Conservation (phyloP, 1,140 invertebrate genomes). For the Aphelinus certus region DNA sequence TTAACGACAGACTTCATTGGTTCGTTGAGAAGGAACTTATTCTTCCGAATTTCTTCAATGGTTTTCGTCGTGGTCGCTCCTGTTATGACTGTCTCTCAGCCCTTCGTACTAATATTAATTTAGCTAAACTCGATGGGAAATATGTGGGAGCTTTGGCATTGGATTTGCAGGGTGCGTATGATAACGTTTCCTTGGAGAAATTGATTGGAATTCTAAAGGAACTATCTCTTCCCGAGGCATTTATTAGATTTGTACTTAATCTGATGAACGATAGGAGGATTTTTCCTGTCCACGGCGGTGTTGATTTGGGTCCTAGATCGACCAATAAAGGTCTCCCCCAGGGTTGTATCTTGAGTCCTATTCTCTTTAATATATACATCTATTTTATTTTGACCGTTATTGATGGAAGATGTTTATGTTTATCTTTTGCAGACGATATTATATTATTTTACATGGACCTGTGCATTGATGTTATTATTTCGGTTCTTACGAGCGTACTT, state of each 20-base stretch:
- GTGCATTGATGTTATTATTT: conserved; percentile 3
- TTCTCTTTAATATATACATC: conserved; percentile 37
- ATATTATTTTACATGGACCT: conserved; percentile 16
- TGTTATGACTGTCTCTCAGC: conserved; percentile 7
- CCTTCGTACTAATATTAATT: not conserved
- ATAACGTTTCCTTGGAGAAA: conserved; percentile 3
- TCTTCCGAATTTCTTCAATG: conserved; percentile 2
- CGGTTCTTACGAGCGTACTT: not conserved
- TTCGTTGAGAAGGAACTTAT: not conserved
- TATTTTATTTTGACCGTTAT: conserved; percentile 3
- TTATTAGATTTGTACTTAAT: conserved; percentile 1
- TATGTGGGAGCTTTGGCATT: conserved; percentile 22
- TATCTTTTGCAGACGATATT: conserved; percentile 36
- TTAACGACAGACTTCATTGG: conserved; percentile 1
- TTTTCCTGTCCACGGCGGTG: not conserved
- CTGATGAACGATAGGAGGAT: conserved; percentile 16
- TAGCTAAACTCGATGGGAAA: not conserved
- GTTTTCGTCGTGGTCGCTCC: conserved; percentile 28
- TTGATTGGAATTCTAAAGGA: conserved; percentile 4
- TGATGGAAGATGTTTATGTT: not conserved
- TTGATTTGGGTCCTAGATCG: not conserved
- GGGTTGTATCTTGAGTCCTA: conserved; percentile 32
- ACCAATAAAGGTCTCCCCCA: conserved; percentile 33
- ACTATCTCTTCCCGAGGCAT: not conserved
- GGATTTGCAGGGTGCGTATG: conserved; percentile 33